Percentiles rank a stretch among this genome's conserved stretches.
Conservation (phyloP, 2,888 invertebrate genomes). For the Dendrolimus pini region DNA sequence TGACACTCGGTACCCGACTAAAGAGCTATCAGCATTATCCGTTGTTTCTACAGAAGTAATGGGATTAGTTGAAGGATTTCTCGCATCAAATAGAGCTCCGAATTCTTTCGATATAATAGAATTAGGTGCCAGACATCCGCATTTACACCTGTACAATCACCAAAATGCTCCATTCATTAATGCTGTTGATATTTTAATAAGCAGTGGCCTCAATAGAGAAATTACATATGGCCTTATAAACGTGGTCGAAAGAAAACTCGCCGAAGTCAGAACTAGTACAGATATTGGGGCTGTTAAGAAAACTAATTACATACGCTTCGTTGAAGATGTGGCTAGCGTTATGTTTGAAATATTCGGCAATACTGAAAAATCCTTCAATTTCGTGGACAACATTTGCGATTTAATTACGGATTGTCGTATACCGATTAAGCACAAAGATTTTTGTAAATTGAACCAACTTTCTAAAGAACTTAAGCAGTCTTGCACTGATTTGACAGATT, state of each 20-base stretch:
- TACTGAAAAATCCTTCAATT: conserved; percentile 61
- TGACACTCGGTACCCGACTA: conserved; percentile 62
- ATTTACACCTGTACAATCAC: conserved; percentile 64
- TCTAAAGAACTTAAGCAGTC: conserved; percentile 63
- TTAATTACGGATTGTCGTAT: conserved; percentile 62
- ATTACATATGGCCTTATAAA: conserved; percentile 70
- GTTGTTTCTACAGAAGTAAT: conserved; percentile 78
- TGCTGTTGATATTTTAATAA: conserved; percentile 64
- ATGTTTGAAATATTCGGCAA: conserved; percentile 69
- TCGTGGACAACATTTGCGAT: conserved; percentile 59
- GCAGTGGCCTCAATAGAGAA: conserved; percentile 67
- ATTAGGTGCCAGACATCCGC: conserved; percentile 58
- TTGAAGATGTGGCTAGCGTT: conserved; percentile 68
- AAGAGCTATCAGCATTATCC: conserved; percentile 73
- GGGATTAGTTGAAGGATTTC: conserved; percentile 78
- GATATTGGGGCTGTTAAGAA: conserved; percentile 62
- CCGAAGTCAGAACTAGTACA: conserved; percentile 59
- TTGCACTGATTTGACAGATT: conserved; percentile 63
- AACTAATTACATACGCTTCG: conserved; percentile 63
- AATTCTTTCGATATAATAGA: conserved; percentile 69
- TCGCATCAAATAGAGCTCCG: conserved; percentile 63
- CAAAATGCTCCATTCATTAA: conserved; percentile 69
- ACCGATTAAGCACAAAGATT: conserved; percentile 67
- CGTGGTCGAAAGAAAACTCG: conserved; percentile 66
- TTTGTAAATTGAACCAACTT: conserved; percentile 63